Conservation (phyloP, 1,140 invertebrate genomes). For the Rhizoglyphus robini region DNA sequence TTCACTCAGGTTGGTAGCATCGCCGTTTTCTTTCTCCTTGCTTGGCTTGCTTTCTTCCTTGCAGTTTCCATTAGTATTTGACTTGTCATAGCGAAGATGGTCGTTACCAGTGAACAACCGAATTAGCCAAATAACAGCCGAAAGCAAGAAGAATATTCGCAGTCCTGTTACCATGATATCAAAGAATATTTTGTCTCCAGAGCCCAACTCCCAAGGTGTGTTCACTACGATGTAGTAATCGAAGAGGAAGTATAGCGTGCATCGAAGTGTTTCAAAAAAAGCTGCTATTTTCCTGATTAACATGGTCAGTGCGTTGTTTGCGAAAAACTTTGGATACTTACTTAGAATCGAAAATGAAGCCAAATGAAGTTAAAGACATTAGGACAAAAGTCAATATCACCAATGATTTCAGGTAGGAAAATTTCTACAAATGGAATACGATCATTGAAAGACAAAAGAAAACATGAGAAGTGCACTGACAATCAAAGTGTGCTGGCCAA, state of each 20-base stretch:
- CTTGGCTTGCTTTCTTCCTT: background rate
- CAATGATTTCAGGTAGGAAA: background rate
- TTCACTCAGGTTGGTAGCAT: background rate
- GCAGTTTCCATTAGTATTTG: background rate
- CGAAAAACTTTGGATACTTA: background rate
- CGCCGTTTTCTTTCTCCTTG: background rate
- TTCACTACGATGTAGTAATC: conserved; percentile 1
- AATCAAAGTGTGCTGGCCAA: conserved; percentile 8
- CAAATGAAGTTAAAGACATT: background rate
- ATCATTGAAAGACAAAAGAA: background rate
- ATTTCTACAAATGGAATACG: background rate
- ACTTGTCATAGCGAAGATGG: background rate
- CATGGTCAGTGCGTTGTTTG: background rate
- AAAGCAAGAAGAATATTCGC: background rate
- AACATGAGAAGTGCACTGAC: conserved; percentile 4
- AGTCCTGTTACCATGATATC: background rate
- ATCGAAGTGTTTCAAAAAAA: background rate
- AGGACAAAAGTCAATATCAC: background rate
- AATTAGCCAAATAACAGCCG: conserved; percentile 1
- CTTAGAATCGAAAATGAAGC: background rate
- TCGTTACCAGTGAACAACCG: background rate
- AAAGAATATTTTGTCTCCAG: background rate
- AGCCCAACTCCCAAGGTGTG: background rate
- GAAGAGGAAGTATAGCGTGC: background rate
- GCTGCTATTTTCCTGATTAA: background rate